These are phyloP conservation scores for Himalopsyche phryganea DNA, from an alignment of 1,140 invertebrate genomes.

Conservation along the genomic window DNA sequence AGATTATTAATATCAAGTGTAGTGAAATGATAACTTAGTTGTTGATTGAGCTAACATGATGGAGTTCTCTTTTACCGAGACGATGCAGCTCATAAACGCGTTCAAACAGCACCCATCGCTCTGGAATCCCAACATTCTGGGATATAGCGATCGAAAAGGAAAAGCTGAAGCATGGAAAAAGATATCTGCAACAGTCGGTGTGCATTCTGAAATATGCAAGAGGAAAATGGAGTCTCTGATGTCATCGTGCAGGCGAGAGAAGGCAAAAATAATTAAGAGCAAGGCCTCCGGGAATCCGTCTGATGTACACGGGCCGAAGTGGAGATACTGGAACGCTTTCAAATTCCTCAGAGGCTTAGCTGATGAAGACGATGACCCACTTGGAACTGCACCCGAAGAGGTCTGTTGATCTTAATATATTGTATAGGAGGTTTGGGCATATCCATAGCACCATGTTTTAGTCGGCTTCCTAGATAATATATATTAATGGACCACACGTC, in stretches of 20 bases:
- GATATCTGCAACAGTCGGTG: constrained; percentile 6
- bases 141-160: constrained; percentile 15
- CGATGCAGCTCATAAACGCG: constrained; percentile 15
- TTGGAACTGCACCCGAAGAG: constrained; percentile 25
- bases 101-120: constrained; percentile 19
- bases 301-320: constrained; percentile 15
- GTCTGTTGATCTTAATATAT: constrained; percentile 8
- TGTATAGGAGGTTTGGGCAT: too few species aligned
- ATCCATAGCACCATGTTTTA: not conserved
- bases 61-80: constrained; percentile 27
- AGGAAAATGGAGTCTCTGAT: constrained; percentile 27
- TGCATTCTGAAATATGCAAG: constrained; percentile 21
- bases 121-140: constrained; percentile 16
- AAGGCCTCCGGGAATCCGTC: constrained; percentile 9
- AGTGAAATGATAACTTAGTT: too few species aligned
- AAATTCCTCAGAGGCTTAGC: constrained; percentile 27
- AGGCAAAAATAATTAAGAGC: constrained; percentile 19
- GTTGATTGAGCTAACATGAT: too few species aligned
- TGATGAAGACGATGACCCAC: constrained; percentile 27
- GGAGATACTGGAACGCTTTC: constrained; percentile 31
- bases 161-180: constrained; percentile 24
- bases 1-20: too few species aligned
- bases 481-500: not conserved
- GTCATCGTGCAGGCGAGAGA: constrained; percentile 25
- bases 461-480: not conserved